These are phyloP conservation scores for Apodemus sylvaticus DNA, from an alignment of 2,113 vertebrate genomes.

Conservation along the genomic window DNA sequence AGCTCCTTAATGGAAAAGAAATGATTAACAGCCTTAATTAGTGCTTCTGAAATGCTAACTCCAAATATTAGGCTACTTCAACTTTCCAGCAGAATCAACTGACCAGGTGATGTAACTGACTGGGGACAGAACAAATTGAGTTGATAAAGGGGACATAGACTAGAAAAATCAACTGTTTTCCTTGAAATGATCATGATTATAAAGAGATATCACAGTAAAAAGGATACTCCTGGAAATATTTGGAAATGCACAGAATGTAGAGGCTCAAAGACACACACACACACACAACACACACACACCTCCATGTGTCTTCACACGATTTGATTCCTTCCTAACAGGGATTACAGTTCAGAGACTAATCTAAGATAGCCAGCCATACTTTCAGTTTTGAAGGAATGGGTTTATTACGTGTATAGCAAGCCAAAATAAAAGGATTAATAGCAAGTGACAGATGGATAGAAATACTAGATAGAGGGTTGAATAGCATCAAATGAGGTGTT, in stretches of 20 bases:
- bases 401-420: neutral
- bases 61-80: slow-evolving; percentile 56
- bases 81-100: slow-evolving; percentile 1
- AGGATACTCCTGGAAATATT: neutral
- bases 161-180: neutral
- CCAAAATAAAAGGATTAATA: neutral
- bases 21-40: slow-evolving; percentile 61
- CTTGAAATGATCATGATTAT: too few species aligned
- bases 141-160: neutral
- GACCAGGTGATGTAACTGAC: neutral
- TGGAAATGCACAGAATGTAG: neutral
- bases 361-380: neutral
- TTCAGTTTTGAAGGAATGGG: neutral
- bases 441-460: neutral
- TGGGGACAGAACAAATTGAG: neutral
- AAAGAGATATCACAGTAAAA: neutral
- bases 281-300: neutral
- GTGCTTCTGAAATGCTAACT: slow-evolving; percentile 52
- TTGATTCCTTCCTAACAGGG: neutral
- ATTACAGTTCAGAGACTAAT: neutral
- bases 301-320: neutral
- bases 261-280: neutral
- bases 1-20: slow-evolving; percentile 48
- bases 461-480: neutral
- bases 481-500: neutral